Percentiles rank a stretch among this genome's conserved stretches.
These are phyloP conservation scores for Reticulitermes lucifugus DNA, from an alignment of 2,888 invertebrate genomes.

Conservation along the genomic window DNA sequence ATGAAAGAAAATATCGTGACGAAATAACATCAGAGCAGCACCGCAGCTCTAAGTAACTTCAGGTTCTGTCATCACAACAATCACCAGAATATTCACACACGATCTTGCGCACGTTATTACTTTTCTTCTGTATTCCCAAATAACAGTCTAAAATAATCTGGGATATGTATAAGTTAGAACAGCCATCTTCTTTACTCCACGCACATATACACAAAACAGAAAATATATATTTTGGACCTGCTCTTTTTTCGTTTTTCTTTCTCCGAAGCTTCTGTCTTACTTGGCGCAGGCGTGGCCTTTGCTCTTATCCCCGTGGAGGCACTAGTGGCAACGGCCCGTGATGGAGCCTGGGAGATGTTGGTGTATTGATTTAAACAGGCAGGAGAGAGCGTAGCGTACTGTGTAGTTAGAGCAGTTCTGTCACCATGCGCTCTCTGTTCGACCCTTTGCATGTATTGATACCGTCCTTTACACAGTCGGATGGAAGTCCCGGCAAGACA, in stretches of 20 bases:
- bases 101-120: not conserved
- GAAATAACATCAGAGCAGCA: not conserved
- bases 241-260: not conserved
- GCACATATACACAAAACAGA: constrained; percentile 1
- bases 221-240: not conserved
- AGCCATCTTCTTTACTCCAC: not conserved
- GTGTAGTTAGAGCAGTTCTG: not conserved
- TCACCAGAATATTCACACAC: not conserved
- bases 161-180: constrained; percentile 4
- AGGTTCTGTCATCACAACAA: constrained; percentile 1
- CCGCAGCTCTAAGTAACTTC: constrained; percentile 6
- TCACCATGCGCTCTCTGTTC: not conserved
- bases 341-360: constrained; percentile 19
- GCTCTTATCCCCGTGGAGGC: constrained; percentile 24
- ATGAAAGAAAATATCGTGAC: not conserved
- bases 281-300: constrained; percentile 33
- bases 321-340: not conserved
- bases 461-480: too few relatives aligned
- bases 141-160: not conserved
- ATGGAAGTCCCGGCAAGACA: too few relatives aligned
- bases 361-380: constrained; percentile 4
- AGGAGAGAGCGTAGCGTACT: not conserved
- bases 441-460: not conserved
- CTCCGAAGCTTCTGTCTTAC: not conserved
- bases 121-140: not conserved